phyloP scores from a whole-genome alignment of 2,113 vertebrate genomes.

The Aplodontia rufa region DNA sequence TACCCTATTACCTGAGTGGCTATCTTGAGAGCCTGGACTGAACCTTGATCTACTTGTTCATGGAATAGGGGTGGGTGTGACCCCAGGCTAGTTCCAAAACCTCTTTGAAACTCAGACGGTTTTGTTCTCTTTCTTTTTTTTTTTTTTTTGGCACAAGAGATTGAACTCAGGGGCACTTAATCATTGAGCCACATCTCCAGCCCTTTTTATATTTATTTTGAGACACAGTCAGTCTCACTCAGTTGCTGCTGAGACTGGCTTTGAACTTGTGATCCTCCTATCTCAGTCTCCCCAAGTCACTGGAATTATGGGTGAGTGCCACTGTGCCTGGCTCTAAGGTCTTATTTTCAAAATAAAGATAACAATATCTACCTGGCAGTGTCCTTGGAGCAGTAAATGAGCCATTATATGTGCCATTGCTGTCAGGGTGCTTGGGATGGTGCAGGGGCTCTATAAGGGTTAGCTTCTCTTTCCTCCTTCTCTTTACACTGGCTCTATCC shows the following conservation, averaged over 20 bases:
- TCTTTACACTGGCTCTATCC: background rate
- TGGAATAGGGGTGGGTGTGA: background rate
- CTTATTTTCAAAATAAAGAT: slow-evolving; percentile 61
- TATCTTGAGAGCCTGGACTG: background rate
- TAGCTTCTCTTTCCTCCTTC: background rate
- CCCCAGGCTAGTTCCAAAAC: slow-evolving; percentile 29
- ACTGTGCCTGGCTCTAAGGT: too few species aligned
- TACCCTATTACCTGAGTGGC: background rate
- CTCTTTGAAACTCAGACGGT: slow-evolving; percentile 38
- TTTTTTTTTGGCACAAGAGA: too few species aligned
- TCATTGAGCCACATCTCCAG: too few species aligned
- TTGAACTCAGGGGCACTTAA: too few species aligned
- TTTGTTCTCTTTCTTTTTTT: too few species aligned
- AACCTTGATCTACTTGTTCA: background rate
- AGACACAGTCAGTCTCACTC: too few species aligned
- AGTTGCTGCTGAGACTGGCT: too few species aligned
- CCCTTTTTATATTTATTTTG: too few species aligned
- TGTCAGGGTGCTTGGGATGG: slow-evolving; percentile 31
- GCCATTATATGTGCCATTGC: slow-evolving; percentile 45
- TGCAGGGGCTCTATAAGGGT: background rate
- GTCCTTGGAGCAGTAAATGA: slow-evolving; percentile 62
- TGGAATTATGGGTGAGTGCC: too few species aligned
- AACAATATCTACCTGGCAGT: slow-evolving; percentile 1
- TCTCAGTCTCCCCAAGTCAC: too few species aligned
- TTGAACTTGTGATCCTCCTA: too few species aligned